Evolutionary conservation across 2,888 invertebrate species (phyloP).

Genomic region (Entomobrya multifasciata): DNA sequence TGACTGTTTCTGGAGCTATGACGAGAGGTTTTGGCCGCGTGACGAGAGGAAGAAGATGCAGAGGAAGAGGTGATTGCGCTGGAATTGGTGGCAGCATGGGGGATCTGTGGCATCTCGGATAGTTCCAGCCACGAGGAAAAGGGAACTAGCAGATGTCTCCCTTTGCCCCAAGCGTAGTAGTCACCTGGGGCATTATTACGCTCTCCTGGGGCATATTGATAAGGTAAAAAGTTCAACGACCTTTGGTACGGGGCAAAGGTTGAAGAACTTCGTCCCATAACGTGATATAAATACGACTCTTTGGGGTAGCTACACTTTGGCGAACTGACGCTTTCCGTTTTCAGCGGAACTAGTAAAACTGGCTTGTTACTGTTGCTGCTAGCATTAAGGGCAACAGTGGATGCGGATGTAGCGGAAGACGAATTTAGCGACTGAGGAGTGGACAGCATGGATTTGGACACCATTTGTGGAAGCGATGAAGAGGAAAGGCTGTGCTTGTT

Average conservation of each 20-base stretch:
- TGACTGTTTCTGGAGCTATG: conserved; percentile 69
- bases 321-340: conserved; percentile 78
- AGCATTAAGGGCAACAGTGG: conserved; percentile 42
- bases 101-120: conserved; percentile 77
- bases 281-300: conserved; percentile 79
- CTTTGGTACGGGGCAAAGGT: conserved; percentile 80
- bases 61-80: conserved; percentile 41
- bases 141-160: conserved; percentile 79
- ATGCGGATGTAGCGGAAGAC: conserved; percentile 47
- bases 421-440: conserved; percentile 57
- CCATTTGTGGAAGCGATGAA: conserved; percentile 71
- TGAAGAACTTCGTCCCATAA: conserved; percentile 79
- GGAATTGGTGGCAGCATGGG: conserved; percentile 61
- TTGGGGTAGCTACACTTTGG: conserved; percentile 78
- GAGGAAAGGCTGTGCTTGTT: conserved; percentile 69
- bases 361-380: conserved; percentile 73
- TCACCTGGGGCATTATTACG: conserved; percentile 67
- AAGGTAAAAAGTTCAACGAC: conserved; percentile 79
- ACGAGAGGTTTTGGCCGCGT: conserved; percentile 53
- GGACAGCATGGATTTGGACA: conserved; percentile 68
- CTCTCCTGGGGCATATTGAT: conserved; percentile 68
- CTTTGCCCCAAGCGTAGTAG: conserved; percentile 74
- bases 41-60: conserved; percentile 38
- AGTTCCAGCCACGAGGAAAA: conserved; percentile 80
- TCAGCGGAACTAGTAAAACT: conserved; percentile 78